These are phyloP conservation scores for Hydrozoanthus tunicans DNA, from an alignment of 64 coral and sea anemone genomes.

Conservation along the genomic window DNA sequence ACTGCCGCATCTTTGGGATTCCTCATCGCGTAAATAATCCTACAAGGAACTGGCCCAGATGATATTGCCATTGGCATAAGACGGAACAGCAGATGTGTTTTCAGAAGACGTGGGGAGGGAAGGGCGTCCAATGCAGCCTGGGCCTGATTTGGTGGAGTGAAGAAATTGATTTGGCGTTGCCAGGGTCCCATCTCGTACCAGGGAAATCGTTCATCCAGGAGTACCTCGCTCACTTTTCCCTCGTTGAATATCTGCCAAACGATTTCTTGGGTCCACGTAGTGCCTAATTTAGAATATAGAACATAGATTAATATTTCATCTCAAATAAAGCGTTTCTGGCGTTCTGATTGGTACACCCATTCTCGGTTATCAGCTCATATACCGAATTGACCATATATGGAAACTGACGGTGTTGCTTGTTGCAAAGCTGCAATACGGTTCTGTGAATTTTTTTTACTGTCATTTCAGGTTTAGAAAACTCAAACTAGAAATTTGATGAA, in stretches of 20 bases:
- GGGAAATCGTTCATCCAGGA: neutral
- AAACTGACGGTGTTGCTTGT: too few relatives aligned
- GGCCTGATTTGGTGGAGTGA: neutral
- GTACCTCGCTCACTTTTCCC: neutral
- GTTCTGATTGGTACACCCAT: too few relatives aligned
- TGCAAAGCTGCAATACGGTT: too few relatives aligned
- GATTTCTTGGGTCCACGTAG: slow-evolving; percentile 1
- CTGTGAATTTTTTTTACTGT: too few relatives aligned
- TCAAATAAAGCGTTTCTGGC: too few relatives aligned
- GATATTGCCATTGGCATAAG: neutral
- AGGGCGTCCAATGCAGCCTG: neutral
- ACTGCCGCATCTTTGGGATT: neutral
- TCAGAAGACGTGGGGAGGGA: neutral
- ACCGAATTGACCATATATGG: too few relatives aligned
- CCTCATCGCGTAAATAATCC: neutral
- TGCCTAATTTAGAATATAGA: neutral
- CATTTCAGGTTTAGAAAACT: too few relatives aligned
- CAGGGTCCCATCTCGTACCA: slow-evolving; percentile 1
- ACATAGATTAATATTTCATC: too few relatives aligned
- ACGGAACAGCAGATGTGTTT: neutral
- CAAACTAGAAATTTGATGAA: too few relatives aligned
- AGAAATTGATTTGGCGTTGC: neutral
- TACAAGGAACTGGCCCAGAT: neutral
- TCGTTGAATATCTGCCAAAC: slow-evolving; percentile 1
- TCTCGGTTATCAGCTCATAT: too few relatives aligned